Evolutionary conservation across 2,797 vertebrate species (phyloP), one percentile per base, ranked within the genome.

Genomic region (Pipistrellus pygmaeus): DNA sequence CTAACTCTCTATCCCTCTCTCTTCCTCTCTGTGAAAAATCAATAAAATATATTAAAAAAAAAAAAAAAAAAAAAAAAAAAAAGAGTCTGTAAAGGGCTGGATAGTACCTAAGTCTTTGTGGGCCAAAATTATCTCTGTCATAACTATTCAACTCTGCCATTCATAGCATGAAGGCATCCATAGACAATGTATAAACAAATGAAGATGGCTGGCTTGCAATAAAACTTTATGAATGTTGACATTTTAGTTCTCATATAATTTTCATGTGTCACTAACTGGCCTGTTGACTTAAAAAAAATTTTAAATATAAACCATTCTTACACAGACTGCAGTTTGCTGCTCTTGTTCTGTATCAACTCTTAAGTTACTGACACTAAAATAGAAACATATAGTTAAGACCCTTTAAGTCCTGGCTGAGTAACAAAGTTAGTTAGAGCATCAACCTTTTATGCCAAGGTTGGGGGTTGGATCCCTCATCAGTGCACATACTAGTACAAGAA

Each of bases 161-260:
- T 48, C 9, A 30, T 30, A 73, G 20, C 64, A 55, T 17, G 32
- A 69, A 96, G 21, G 1, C 38, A 32, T 78, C 48, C 44, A n/a
- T 30, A n/a, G 14, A 38, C 23, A 60, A 0, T 55, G 6, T 25
- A 23, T 25, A 84, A 82, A 77, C 32, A 73, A 83, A 88, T 80
- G n/a, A 71, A 2, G 60, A 62, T 66, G 14, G 64, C 38, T 77
- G 20, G 18, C 35, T 84, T 84, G 32, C 68, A 80, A 9, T 51
- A 76, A 95, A 90, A 71, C 48, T 78, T 75, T 69, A 53, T 69
- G 62, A 81, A 91, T 9, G 15, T 35, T 89, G 53, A 89, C 60
- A 68, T 82, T 60, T 68, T 84, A 85, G 44, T 91, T 38, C 64
- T 64, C 38, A 62, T 48, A 8, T 91, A 86, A 73, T 92, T 82